Evolutionary conservation across 2,888 invertebrate genomes (phyloP).

Genomic region (Clitarchus hookeri): DNA sequence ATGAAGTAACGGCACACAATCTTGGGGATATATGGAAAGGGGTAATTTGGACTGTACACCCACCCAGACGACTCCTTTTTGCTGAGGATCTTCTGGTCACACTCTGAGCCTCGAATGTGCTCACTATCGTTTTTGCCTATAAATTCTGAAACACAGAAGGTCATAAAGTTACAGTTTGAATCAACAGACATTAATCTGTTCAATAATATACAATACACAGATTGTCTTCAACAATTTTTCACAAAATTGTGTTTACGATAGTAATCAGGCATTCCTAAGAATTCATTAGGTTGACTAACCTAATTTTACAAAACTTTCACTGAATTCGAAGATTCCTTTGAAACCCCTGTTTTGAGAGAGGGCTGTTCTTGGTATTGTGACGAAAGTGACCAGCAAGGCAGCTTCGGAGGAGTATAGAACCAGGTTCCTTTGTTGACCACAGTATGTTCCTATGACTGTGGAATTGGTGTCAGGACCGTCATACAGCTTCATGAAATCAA

Average conservation of each 20-base stretch:
- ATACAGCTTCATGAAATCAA: slow-evolving; percentile 96
- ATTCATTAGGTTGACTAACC: slow-evolving; percentile 62
- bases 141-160: slow-evolving; percentile 67
- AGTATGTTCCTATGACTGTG: slow-evolving; percentile 93
- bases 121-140: slow-evolving; percentile 91
- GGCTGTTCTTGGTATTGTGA: slow-evolving; percentile 86
- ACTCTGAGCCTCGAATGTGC: slow-evolving; percentile 96
- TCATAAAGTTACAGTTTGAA: too few relatives aligned
- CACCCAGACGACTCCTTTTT: slow-evolving; percentile 89
- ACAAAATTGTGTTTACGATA: neutral
- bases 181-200: too few relatives aligned
- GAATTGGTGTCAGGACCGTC: slow-evolving; percentile 90
- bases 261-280: neutral
- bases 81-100: slow-evolving; percentile 96
- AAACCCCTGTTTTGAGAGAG: slow-evolving; percentile 98
- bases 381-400: slow-evolving; percentile 88
- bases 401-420: slow-evolving; percentile 94
- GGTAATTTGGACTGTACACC: slow-evolving; percentile 96
- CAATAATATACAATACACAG: too few relatives aligned
- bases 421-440: slow-evolving; percentile 95
- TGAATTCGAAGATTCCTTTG: slow-evolving; percentile 98
- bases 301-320: slow-evolving; percentile 97
- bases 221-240: neutral
- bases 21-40: slow-evolving; percentile 92
- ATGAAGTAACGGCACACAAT: slow-evolving; percentile 97